Percentiles rank a stretch among this genome's conserved stretches.
Conservation (phyloP, 2,797 vertebrate genomes). For the Lepilemur ruficaudatus region DNA sequence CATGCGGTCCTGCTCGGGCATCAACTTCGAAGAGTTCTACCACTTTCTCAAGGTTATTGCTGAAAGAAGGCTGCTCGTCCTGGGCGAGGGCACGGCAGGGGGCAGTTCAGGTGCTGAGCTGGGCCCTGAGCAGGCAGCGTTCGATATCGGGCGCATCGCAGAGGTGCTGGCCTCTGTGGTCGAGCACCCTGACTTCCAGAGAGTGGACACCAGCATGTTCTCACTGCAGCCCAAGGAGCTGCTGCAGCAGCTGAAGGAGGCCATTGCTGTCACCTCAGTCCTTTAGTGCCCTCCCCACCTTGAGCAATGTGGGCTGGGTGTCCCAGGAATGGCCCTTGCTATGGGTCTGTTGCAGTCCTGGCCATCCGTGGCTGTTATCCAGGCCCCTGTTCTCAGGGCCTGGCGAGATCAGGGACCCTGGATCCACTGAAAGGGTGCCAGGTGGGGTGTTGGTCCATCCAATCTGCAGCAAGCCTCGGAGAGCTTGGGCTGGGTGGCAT, state of each 20-base stretch:
- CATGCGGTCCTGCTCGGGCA: slow-evolving; percentile 96
- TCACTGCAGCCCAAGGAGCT: slow-evolving; percentile 78
- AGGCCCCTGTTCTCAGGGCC: not conserved
- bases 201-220: slow-evolving; percentile 85
- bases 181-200: slow-evolving; percentile 92
- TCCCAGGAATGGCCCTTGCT: not conserved
- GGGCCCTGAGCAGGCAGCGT: slow-evolving; percentile 92
- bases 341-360: not conserved
- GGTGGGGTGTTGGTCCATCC: not conserved
- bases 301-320: not conserved
- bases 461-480: not conserved
- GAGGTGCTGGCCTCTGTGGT: slow-evolving; percentile 91
- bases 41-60: slow-evolving; percentile 93
- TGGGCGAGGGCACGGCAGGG: slow-evolving; percentile 73
- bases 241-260: slow-evolving; percentile 77
- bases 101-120: slow-evolving; percentile 80
- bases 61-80: slow-evolving; percentile 88
- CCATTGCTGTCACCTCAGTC: not conserved
- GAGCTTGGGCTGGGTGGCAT: not conserved
- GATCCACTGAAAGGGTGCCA: not conserved
- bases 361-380: not conserved
- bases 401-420: not conserved
- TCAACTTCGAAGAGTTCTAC: slow-evolving; percentile 93
- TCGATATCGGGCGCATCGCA: slow-evolving; percentile 92
- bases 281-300: not conserved